phyloP scores from a whole-genome alignment of 2,797 vertebrate species.

The Epinephelus awoara region DNA sequence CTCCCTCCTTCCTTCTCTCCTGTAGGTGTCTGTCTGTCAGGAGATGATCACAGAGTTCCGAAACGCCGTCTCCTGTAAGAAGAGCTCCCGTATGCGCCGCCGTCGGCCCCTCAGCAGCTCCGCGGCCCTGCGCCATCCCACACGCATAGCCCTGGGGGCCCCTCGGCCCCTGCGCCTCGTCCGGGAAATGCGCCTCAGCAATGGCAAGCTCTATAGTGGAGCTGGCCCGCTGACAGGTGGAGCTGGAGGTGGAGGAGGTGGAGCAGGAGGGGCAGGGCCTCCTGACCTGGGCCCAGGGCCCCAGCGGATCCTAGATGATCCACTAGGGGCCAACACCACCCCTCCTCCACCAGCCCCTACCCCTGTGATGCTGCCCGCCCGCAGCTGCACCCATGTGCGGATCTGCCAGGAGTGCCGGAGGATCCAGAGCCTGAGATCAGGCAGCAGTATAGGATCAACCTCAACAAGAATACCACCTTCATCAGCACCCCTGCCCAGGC shows the following conservation, averaged over 20 bases:
- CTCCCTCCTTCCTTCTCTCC: conserved; percentile 45
- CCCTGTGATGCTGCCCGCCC: conserved; percentile 79
- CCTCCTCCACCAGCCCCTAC: conserved; percentile 80
- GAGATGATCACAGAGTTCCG: conserved; percentile 95
- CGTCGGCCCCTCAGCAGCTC: conserved; percentile 84
- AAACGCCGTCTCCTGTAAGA: conserved; percentile 94
- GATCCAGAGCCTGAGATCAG: conserved; percentile 90
- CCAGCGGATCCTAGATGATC: conserved; percentile 87
- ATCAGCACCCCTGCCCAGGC: conserved; percentile 78
- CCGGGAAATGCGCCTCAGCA: conserved; percentile 94
- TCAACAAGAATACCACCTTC: conserved; percentile 81
- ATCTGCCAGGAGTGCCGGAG: conserved; percentile 95
- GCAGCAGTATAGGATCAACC: conserved; percentile 68
- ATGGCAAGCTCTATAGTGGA: conserved; percentile 93
- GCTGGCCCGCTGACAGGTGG: conserved; percentile 85
- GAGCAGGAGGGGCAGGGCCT: conserved; percentile 61
- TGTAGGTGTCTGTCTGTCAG: conserved; percentile 94
- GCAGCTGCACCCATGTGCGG: conserved; percentile 91
- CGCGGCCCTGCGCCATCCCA: conserved; percentile 82
- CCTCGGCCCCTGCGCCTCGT: conserved; percentile 88
- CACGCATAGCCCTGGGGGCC: conserved; percentile 88
- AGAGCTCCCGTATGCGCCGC: conserved; percentile 91
- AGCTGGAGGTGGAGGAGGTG: conserved; percentile 65
- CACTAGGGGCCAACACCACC: conserved; percentile 81
- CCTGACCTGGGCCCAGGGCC: conserved; percentile 86